A percentile compares a stretch with the other conserved stretches of the same genome.
Conservation (phyloP, 2,797 vertebrate genomes). For the Myotis findleyi region DNA sequence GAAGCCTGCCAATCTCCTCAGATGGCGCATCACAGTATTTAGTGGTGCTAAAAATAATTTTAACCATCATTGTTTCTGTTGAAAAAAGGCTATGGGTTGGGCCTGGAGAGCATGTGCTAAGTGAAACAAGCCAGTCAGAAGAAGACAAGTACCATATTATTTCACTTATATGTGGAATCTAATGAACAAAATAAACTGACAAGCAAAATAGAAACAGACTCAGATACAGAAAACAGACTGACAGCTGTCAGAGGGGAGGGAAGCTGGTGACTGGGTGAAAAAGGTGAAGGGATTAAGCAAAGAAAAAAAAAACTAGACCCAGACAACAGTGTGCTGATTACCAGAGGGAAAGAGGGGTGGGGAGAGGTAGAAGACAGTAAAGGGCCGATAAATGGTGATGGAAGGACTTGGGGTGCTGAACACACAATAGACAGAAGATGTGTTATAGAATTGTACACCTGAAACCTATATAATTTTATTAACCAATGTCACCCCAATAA, state of each 20-base stretch:
- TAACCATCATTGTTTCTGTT: constrained; percentile 73
- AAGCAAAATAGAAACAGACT: neutral
- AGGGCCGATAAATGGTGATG: neutral
- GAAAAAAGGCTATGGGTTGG: constrained; percentile 14
- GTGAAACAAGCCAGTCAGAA: neutral
- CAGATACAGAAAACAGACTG: neutral
- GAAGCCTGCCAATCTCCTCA: constrained; percentile 5
- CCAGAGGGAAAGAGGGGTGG: too few relatives aligned
- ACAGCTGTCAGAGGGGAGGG: neutral
- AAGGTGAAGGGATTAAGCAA: neutral
- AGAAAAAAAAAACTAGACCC: neutral
- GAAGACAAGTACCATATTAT: neutral
- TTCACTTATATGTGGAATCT: neutral
- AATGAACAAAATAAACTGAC: neutral
- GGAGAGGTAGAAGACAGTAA: too few relatives aligned
- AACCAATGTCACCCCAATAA: neutral
- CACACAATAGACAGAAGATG: neutral
- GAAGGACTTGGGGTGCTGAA: neutral
- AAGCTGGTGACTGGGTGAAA: neutral
- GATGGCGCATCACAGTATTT: constrained; percentile 31
- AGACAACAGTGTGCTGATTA: neutral
- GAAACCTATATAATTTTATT: neutral
- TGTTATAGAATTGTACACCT: neutral
- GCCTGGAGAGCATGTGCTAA: neutral
- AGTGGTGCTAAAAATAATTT: constrained; percentile 71